Evolutionary conservation across 2,888 invertebrate species (phyloP).

Genomic region (Euproctis similis): DNA sequence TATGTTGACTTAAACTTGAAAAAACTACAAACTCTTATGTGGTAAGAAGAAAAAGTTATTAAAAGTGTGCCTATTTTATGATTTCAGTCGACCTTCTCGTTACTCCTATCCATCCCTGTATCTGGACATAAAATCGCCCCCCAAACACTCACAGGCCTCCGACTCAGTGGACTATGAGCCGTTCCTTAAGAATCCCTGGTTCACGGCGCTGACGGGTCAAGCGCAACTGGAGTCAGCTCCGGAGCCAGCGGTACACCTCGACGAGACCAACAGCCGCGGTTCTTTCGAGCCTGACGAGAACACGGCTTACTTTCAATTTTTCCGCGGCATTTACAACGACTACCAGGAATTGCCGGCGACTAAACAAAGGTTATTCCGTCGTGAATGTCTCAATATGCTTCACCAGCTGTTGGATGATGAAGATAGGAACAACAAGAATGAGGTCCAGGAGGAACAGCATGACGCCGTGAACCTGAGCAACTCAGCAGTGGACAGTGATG

Average conservation of each 20-base stretch:
- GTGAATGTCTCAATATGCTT: conserved; percentile 47
- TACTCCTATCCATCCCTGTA: conserved; percentile 37
- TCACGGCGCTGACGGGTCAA: conserved; percentile 17
- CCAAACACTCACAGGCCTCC: conserved; percentile 15
- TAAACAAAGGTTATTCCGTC: conserved; percentile 48
- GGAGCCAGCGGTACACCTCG: conserved; percentile 31
- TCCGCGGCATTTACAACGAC: conserved; percentile 55
- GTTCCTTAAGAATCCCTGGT: conserved; percentile 25
- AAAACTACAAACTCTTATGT: no score
- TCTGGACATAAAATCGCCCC: conserved; percentile 17
- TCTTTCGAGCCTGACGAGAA: conserved; percentile 51
- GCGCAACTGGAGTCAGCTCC: conserved; percentile 18
- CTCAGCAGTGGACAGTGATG: conserved; percentile 11
- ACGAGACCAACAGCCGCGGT: conserved; percentile 35
- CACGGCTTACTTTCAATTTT: conserved; percentile 61
- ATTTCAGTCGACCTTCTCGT: conserved; percentile 35
- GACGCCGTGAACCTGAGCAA: conserved; percentile 29
- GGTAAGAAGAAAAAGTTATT: no score
- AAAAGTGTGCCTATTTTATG: no score
- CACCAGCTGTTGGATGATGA: conserved; percentile 55
- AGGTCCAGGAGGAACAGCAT: conserved; percentile 12
- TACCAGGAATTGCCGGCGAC: conserved; percentile 45
- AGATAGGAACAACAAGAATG: conserved; percentile 20
- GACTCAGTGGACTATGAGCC: conserved; percentile 21
- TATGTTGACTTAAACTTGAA: neutral